Evolutionary conservation across 2,888 invertebrate genomes (phyloP).

Genomic region (Polydrusus pterygomalis): DNA sequence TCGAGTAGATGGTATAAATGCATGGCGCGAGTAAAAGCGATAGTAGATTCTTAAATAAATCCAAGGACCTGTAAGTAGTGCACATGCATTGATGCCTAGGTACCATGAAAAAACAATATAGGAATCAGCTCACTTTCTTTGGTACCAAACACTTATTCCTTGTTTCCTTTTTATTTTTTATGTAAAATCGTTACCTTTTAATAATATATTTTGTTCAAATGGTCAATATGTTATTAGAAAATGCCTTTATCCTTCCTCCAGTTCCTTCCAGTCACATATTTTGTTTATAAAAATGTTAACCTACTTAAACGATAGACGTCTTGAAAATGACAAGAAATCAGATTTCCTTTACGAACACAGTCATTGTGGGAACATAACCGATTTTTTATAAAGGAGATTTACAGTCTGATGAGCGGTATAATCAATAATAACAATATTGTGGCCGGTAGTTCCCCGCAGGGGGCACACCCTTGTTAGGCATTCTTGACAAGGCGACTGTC

Average conservation of each 20-base stretch:
- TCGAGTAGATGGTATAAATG: too few relatives aligned
- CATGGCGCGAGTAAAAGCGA: too few relatives aligned
- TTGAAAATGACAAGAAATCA: conserved; percentile 41
- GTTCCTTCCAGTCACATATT: not conserved
- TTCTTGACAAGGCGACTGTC: conserved; percentile 59
- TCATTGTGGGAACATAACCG: conserved; percentile 40
- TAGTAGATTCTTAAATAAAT: too few relatives aligned
- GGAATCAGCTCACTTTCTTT: too few relatives aligned
- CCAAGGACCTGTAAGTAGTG: too few relatives aligned
- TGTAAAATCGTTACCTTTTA: too few relatives aligned
- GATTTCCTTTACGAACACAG: conserved; percentile 28
- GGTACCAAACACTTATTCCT: too few relatives aligned
- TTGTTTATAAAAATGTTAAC: conserved; percentile 22
- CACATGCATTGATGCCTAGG: too few relatives aligned
- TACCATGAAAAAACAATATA: too few relatives aligned
- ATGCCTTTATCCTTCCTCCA: not conserved
- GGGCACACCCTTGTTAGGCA: conserved; percentile 66
- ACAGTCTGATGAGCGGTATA: conserved; percentile 57
- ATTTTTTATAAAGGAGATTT: conserved; percentile 52
- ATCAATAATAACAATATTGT: conserved; percentile 67
- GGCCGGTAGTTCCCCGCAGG: conserved; percentile 65
- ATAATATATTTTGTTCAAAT: too few relatives aligned
- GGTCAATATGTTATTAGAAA: too few relatives aligned
- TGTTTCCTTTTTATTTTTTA: too few relatives aligned
- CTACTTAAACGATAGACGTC: conserved; percentile 20